These are phyloP conservation scores for Chanos chanos DNA, from an alignment of 2,797 vertebrate species.

Conservation along the genomic window DNA sequence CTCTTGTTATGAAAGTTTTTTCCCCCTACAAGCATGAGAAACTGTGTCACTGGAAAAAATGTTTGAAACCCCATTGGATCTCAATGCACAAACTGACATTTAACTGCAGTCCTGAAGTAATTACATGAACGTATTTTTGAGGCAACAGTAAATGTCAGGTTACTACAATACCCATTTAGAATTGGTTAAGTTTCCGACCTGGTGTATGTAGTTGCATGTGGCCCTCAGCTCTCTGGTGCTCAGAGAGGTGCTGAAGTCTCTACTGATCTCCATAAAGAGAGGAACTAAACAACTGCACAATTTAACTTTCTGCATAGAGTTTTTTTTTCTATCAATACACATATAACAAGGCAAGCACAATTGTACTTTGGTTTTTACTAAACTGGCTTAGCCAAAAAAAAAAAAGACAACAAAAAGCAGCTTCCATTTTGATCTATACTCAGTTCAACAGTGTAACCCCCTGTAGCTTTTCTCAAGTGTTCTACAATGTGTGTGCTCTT, in stretches of 20 bases:
- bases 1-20: constrained; percentile 38
- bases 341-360: background rate
- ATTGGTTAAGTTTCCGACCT: constrained; percentile 48
- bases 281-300: background rate
- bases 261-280: background rate
- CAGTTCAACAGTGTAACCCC: constrained; percentile 3
- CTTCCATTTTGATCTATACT: constrained; percentile 13
- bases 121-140: constrained; percentile 62
- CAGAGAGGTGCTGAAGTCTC: background rate
- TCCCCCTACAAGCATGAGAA: constrained; percentile 35
- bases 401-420: constrained; percentile 8
- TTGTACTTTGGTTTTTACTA: background rate
- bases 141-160: constrained; percentile 63
- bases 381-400: background rate
- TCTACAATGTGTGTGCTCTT: constrained; percentile 7
- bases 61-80: constrained; percentile 45
- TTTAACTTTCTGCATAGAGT: background rate
- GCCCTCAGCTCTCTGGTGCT: background rate
- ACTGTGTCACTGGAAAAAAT: constrained; percentile 30
- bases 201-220: constrained; percentile 14
- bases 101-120: constrained; percentile 64
- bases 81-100: constrained; percentile 69
- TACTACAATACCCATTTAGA: constrained; percentile 51
- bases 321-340: background rate
- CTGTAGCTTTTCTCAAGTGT: background rate